Evolutionary conservation across 2,113 vertebrate species (phyloP), one percentile per base, ranked within the genome.

Genomic region (Nipponia nippon): DNA sequence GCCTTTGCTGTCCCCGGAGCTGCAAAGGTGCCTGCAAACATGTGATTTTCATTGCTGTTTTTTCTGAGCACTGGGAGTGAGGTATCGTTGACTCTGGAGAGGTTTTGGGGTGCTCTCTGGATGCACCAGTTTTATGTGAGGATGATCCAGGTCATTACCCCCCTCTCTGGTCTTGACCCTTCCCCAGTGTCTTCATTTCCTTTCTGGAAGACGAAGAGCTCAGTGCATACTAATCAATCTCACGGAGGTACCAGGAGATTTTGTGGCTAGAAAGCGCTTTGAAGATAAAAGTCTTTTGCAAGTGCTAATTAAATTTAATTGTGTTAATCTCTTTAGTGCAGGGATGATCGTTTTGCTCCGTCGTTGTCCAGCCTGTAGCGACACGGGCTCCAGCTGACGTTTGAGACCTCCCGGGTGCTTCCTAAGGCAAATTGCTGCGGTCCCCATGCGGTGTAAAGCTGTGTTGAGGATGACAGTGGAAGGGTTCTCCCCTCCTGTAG

Each of bases 241-340:
- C 70, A 44, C 1, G 0, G 47, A 87, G 50, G 26, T 27, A 19
- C 50, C 72, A 2, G 73, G 87, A 80, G 93, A 40, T 36, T 49
- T 73, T 15, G 40, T n/a, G 71, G 34, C 88, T 83, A 38, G 53
- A 27, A 91, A 72, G 50, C 2, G 2, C 87, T 91, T 93, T 82
- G 87, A 72, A 88, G 85, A 77, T 80, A 80, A 88, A 94, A 90
- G 58, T 69, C 78, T 91, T 49, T 83, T 70, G 87, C 82, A 70
- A 90, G 83, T 11, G 11, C 82, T 96, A 77, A 96, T 95, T 91
- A 61, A 61, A 83, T 90, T 4, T 83, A 67, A 90, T 92, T 92
- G 71, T 20, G 19, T 83, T 92, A 61, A 83, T 94, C 62, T 62
- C 49, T 65, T 56, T 23, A 62, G 75, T 61, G 65, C 53, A 10